Conservation (phyloP, 1,140 invertebrate species). For the Aphis gossypii region DNA sequence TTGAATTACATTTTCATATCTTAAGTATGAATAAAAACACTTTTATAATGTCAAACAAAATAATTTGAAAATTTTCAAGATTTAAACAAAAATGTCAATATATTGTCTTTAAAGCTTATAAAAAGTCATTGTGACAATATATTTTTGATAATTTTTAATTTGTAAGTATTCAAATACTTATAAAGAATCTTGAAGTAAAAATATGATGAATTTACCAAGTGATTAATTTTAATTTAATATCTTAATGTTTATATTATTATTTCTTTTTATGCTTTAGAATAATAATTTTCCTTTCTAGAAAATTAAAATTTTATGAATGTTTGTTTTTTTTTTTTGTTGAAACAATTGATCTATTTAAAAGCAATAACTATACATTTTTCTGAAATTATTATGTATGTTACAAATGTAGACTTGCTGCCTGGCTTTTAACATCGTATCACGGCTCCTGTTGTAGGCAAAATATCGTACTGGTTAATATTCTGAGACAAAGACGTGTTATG, state of each 20-base stretch:
- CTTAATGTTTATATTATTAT: not conserved
- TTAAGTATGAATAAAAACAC: too few relatives aligned
- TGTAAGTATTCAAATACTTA: too few relatives aligned
- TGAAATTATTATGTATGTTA: not conserved
- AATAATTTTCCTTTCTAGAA: not conserved
- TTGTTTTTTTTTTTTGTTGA: not conserved
- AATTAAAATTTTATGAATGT: not conserved
- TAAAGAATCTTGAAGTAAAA: not conserved
- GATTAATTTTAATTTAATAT: not conserved
- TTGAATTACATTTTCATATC: too few relatives aligned
- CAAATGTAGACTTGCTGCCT: not conserved
- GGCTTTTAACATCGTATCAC: not conserved
- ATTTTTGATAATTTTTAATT: too few relatives aligned
- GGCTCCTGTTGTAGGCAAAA: not conserved
- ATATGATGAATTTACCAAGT: not conserved
- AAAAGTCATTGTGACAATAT: too few relatives aligned
- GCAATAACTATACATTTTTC: not conserved
- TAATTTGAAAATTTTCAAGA: too few relatives aligned
- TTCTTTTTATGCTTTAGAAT: too few relatives aligned
- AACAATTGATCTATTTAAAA: not conserved
- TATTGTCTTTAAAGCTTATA: too few relatives aligned
- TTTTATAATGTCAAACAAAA: too few relatives aligned
- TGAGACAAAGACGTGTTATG: not conserved
- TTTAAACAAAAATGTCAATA: too few relatives aligned
- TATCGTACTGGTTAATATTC: not conserved